Percentiles rank a stretch among this genome's conserved stretches.
These are phyloP conservation scores for Sebastes variabilis DNA, from an alignment of 2,797 vertebrate species.

Conservation along the genomic window DNA sequence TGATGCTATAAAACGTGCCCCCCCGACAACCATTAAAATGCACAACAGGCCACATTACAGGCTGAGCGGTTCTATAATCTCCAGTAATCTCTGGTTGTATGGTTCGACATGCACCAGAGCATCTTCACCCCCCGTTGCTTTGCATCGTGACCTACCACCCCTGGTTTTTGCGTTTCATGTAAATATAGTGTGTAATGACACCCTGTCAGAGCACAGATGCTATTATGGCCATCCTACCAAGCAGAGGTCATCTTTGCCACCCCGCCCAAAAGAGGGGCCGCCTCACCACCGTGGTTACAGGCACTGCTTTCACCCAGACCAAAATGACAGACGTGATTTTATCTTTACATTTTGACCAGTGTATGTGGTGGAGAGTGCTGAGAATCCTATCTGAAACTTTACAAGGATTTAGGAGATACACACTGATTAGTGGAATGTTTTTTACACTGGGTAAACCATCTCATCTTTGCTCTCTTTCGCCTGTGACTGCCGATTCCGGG, in stretches of 20 bases:
- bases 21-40: slow-evolving; percentile 39
- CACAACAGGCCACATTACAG: slow-evolving; percentile 65
- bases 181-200: slow-evolving; percentile 86
- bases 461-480: not conserved
- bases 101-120: slow-evolving; percentile 42
- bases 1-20: slow-evolving; percentile 61
- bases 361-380: slow-evolving; percentile 57
- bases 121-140: slow-evolving; percentile 67
- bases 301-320: slow-evolving; percentile 78
- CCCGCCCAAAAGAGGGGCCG: slow-evolving; percentile 76
- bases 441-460: slow-evolving; percentile 7
- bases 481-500: slow-evolving; percentile 8
- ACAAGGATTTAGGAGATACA: slow-evolving; percentile 53
- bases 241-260: slow-evolving; percentile 82
- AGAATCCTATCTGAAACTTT: slow-evolving; percentile 58
- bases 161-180: slow-evolving; percentile 74
- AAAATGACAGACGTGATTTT: slow-evolving; percentile 83
- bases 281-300: slow-evolving; percentile 69
- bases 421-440: slow-evolving; percentile 50
- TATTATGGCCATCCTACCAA: slow-evolving; percentile 78
- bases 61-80: slow-evolving; percentile 51
- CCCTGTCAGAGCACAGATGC: slow-evolving; percentile 76
- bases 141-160: slow-evolving; percentile 68
- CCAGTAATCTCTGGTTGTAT: slow-evolving; percentile 64
- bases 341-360: slow-evolving; percentile 76